Base-by-base conservation (phyloP, 2,888 invertebrate genomes). In the Drosophila putrida region DNA sequence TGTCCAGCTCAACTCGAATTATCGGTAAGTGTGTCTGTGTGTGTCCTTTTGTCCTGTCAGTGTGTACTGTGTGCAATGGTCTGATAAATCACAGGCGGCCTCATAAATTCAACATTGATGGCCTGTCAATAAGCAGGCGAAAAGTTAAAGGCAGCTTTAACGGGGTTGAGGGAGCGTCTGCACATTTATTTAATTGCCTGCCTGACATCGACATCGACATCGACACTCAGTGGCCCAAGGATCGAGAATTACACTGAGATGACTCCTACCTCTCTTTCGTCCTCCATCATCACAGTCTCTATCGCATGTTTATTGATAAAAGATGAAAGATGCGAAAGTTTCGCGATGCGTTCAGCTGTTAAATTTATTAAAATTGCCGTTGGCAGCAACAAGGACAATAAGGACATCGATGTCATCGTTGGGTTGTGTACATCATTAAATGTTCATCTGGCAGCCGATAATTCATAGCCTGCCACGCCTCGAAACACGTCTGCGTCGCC, bases 1-100 rank as follows among this genome's bases (percentile, higher is more conserved):
- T 87, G 95, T 95, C 60, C 96, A 97, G 57, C 94, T 98, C 78
- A 96, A 97, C 90, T 95, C 95, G 77, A 96, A 97, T 93, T 98
- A 98, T 94, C 95, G 95, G 95, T 96, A 93, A 95, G 95, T 88
- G 47, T 53, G 31, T 35, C 9, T 44, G 10, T 13, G 8, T 33
- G 36, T 58, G 36, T 49, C 43, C 55, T 46, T 31, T 51, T 64
- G 58, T 50, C 35, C 67, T 43, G 54, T 77, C 44, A n/a, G 20
- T 20, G 31, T 31, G 41, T 41, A 43, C 62, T 59, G 59, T 82
- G 88, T 86, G 87, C 83, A 89, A 89, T 89, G 66, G 83, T 54
- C 89, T 78, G 83, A 84, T 84, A 84, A 84, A 84, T 84, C 83
- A 83, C 88, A 71, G 84, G 33, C 75, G 66, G 81, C 61, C 89